Percentiles rank a stretch among this genome's conserved stretches.
These are phyloP conservation scores for Semicossyphus pulcher DNA, from an alignment of 2,113 vertebrate species.

Conservation along the genomic window DNA sequence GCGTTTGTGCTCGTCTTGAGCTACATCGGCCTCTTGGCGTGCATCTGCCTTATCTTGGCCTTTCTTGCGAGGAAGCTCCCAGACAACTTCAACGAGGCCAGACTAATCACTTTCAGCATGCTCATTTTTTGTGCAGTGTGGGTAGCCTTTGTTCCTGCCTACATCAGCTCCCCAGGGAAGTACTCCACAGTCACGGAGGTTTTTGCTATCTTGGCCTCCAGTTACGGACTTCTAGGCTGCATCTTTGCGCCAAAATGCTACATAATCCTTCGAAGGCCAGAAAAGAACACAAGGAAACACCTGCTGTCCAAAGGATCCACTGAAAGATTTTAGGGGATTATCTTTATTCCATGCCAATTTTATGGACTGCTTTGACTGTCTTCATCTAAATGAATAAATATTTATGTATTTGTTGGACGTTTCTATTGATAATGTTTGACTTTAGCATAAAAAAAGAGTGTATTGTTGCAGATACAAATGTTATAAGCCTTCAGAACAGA, in stretches of 20 bases:
- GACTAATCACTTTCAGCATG: constrained; percentile 86
- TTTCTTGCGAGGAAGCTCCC: constrained; percentile 85
- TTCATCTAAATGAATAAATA: background rate
- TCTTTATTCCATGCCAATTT: background rate
- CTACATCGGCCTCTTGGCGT: constrained; percentile 83
- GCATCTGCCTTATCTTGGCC: constrained; percentile 81
- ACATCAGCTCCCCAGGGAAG: constrained; percentile 84
- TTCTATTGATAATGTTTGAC: background rate
- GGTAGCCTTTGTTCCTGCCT: constrained; percentile 84
- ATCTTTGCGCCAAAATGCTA: constrained; percentile 86
- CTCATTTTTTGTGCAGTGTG: constrained; percentile 85
- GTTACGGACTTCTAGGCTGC: constrained; percentile 83
- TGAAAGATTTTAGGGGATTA: constrained; percentile 39
- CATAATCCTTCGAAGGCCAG: constrained; percentile 80
- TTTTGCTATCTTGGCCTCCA: constrained; percentile 86
- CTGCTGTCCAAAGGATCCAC: constrained; percentile 70
- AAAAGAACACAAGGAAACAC: constrained; percentile 83
- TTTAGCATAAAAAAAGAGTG: background rate
- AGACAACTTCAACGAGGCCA: constrained; percentile 85
- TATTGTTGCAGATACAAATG: background rate
- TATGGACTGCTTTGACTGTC: background rate
- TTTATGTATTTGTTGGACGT: no score
- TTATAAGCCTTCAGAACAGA: background rate
- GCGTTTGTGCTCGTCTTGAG: constrained; percentile 81
- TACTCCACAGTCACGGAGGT: constrained; percentile 84